Percentiles rank a stretch among this genome's conserved stretches.
phyloP scores from a whole-genome alignment of 2,797 vertebrate genomes.

The Myoxocephalus aenaeus region DNA sequence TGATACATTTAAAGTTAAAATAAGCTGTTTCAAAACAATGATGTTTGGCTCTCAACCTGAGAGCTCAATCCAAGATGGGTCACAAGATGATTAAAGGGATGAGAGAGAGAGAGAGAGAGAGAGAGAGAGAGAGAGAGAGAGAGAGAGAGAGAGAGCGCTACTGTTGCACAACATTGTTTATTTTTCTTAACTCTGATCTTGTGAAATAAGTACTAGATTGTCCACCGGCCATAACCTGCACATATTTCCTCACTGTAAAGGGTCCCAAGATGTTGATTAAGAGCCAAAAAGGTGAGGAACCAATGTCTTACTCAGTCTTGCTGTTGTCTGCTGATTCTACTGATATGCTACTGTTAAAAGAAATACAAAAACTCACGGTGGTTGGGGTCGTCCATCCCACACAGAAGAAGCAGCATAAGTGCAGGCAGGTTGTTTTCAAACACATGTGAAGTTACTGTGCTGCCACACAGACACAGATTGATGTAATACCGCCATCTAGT shows the following conservation, averaged over 20 bases:
- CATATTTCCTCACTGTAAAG: not conserved
- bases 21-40: not conserved
- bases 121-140: not conserved
- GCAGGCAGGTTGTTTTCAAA: not conserved
- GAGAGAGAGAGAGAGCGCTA: not conserved
- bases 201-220: not conserved
- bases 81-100: not conserved
- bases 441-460: not conserved
- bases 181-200: not conserved
- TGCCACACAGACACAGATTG: not conserved
- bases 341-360: not conserved
- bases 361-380: not conserved
- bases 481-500: slow-evolving; percentile 48
- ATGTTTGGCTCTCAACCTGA: not conserved
- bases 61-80: not conserved
- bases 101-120: not conserved
- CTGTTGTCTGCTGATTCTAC: not conserved
- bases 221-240: not conserved
- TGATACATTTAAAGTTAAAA: not conserved
- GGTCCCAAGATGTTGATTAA: not conserved
- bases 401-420: no score
- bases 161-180: not conserved
- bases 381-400: not conserved
- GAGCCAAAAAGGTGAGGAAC: not conserved
- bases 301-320: not conserved